Evolutionary conservation across 2,888 invertebrate genomes (phyloP).

Genomic region (Phalangium opilio): DNA sequence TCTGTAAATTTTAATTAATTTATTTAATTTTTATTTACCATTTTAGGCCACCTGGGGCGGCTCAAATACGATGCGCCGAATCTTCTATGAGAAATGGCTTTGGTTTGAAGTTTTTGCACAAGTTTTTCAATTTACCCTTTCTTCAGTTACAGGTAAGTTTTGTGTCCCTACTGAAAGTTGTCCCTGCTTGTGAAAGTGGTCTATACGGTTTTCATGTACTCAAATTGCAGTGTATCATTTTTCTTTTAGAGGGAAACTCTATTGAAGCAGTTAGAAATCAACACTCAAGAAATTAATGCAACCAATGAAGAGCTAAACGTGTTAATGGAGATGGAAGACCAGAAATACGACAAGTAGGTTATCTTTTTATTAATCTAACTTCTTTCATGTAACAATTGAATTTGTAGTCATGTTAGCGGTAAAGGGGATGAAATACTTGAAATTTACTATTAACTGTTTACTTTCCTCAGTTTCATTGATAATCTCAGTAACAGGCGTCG

Average conservation of each 20-base stretch:
- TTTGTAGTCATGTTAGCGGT: too few relatives aligned
- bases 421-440: conserved; percentile 36
- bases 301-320: conserved; percentile 41
- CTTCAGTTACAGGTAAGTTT: conserved; percentile 58
- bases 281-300: conserved; percentile 60
- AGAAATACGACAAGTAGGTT: conserved; percentile 36
- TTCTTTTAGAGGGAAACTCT: conserved; percentile 51
- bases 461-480: conserved; percentile 36
- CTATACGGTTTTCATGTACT: too few relatives aligned
- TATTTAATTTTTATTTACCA: too few relatives aligned
- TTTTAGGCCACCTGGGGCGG: conserved; percentile 31
- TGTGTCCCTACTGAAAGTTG: too few relatives aligned
- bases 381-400: conserved; percentile 6
- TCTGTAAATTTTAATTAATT: too few relatives aligned
- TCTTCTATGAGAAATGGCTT: conserved; percentile 92
- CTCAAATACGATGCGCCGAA: conserved; percentile 62
- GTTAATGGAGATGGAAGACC: conserved; percentile 36
- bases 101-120: conserved; percentile 77
- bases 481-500: conserved; percentile 55
- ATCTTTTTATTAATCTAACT: background rate
- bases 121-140: conserved; percentile 89
- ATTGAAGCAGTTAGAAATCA: conserved; percentile 64
- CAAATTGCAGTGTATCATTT: too few relatives aligned
- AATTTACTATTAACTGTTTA: conserved; percentile 38
- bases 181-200: too few relatives aligned